Percentiles rank a stretch among this genome's conserved stretches.
These are phyloP conservation scores for Microtus oregoni DNA, from an alignment of 2,113 vertebrate species.

Conservation along the genomic window DNA sequence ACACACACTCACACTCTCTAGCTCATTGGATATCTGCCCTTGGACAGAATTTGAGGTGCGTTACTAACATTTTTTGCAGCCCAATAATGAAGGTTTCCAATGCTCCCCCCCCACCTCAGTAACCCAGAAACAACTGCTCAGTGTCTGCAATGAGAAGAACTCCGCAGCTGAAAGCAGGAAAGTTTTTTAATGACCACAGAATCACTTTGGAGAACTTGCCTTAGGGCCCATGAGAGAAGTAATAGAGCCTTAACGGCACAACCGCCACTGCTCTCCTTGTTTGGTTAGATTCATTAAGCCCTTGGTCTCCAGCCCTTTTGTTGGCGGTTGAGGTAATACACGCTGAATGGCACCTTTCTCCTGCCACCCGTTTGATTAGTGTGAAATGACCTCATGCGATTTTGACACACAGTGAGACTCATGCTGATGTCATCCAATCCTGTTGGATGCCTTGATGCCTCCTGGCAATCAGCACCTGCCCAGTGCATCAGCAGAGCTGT, in stretches of 20 bases:
- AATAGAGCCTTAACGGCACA: slow-evolving; percentile 43
- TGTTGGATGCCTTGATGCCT: background rate
- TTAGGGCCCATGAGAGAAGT: slow-evolving; percentile 38
- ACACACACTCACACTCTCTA: background rate
- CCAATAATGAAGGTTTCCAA: slow-evolving; percentile 35
- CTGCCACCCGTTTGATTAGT: slow-evolving; percentile 62
- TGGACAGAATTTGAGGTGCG: background rate
- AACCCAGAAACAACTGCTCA: slow-evolving; percentile 62
- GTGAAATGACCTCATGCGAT: slow-evolving; percentile 72
- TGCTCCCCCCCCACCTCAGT: slow-evolving; percentile 29
- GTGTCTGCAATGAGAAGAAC: slow-evolving; percentile 55
- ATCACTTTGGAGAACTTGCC: slow-evolving; percentile 66
- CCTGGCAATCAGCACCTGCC: slow-evolving; percentile 36
- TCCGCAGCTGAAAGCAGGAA: background rate
- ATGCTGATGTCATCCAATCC: slow-evolving; percentile 69
- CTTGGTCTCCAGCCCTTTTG: slow-evolving; percentile 61
- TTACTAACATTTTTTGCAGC: background rate
- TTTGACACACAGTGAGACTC: slow-evolving; percentile 12
- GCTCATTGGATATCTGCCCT: slow-evolving; percentile 7
- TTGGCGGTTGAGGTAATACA: slow-evolving; percentile 58
- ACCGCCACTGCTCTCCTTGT: slow-evolving; percentile 37
- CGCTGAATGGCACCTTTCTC: slow-evolving; percentile 72
- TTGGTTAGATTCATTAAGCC: slow-evolving; percentile 62
- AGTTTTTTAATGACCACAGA: slow-evolving; percentile 50
- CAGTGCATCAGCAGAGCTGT: background rate